phyloP scores from a whole-genome alignment of 2,113 vertebrate genomes.

The Tetrax tetrax region DNA sequence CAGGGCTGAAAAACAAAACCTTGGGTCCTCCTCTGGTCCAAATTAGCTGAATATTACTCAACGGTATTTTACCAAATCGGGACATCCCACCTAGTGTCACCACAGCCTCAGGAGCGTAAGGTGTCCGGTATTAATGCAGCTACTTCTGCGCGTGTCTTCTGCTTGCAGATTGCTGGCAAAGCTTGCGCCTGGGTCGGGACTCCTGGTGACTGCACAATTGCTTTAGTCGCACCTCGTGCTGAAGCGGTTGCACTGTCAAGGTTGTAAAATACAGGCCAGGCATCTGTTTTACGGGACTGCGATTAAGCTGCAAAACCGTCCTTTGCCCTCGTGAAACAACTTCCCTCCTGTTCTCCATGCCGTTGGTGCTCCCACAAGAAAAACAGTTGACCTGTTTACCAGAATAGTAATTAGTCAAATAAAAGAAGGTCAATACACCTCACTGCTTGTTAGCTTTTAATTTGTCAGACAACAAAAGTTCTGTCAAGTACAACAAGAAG shows the following conservation, averaged over 20 bases:
- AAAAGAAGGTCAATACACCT: not conserved
- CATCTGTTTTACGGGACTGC: not conserved
- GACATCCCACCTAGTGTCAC: not conserved
- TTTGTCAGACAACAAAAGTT: constrained; percentile 45
- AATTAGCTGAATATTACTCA: not conserved
- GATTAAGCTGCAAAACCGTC: constrained; percentile 9
- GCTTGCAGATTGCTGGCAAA: not conserved
- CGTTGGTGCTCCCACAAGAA: not conserved
- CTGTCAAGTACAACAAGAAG: constrained; percentile 37
- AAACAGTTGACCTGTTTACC: constrained; percentile 1
- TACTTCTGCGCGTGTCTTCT: not conserved
- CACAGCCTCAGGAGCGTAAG: not conserved
- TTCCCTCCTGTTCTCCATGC: not conserved
- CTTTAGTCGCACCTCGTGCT: not conserved
- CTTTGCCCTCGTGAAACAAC: constrained; percentile 16
- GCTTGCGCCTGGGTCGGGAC: not conserved
- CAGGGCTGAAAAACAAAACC: not conserved
- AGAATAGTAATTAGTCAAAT: constrained; percentile 28
- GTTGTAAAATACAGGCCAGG: not conserved
- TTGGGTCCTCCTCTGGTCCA: not conserved
- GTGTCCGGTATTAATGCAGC: not conserved
- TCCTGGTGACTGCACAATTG: not conserved
- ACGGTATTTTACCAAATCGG: accelerated
- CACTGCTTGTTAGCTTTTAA: constrained; percentile 51
- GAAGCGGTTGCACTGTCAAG: not conserved